Conservation (phyloP, 1,140 invertebrate genomes). For the Drosophila nikananu region DNA sequence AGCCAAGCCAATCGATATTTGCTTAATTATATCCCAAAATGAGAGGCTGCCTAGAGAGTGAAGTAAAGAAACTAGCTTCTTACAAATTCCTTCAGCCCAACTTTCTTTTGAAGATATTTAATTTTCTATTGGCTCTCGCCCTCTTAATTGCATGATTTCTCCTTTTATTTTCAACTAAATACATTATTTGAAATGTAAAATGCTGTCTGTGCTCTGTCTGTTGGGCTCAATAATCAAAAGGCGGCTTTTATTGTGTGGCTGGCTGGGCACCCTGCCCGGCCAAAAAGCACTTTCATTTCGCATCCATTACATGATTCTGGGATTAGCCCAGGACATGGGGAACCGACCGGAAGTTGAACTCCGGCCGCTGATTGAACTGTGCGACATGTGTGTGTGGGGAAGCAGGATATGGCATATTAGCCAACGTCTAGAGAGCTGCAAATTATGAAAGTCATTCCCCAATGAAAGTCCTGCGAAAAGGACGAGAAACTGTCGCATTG, state of each 20-base stretch:
- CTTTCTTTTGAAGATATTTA: neutral
- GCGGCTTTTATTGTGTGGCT: neutral
- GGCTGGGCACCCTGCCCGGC: neutral
- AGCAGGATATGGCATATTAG: conserved; percentile 57
- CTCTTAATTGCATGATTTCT: too few relatives aligned
- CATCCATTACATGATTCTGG: conserved; percentile 7
- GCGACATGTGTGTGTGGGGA: neutral
- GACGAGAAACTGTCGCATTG: conserved; percentile 44
- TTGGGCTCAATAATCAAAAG: conserved; percentile 2
- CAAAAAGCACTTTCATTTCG: conserved; percentile 9
- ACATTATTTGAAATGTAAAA: neutral
- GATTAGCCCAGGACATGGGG: conserved; percentile 10
- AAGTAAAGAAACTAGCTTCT: neutral
- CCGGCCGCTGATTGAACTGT: conserved; percentile 33
- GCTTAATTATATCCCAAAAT: too few relatives aligned
- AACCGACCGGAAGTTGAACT: conserved; percentile 26
- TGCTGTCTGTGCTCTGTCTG: neutral
- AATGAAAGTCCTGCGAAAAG: conserved; percentile 28
- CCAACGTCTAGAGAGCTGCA: conserved; percentile 33
- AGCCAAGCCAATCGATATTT: too few relatives aligned
- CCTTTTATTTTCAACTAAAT: neutral
- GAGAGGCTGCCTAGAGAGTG: neutral
- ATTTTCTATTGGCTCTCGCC: neutral
- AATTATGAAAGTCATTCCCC: conserved; percentile 71
- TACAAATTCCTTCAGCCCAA: too few relatives aligned